Percentiles rank a stretch among this genome's conserved stretches.
phyloP scores from a whole-genome alignment of 2,113 vertebrate genomes.

The Pollachius pollachius region DNA sequence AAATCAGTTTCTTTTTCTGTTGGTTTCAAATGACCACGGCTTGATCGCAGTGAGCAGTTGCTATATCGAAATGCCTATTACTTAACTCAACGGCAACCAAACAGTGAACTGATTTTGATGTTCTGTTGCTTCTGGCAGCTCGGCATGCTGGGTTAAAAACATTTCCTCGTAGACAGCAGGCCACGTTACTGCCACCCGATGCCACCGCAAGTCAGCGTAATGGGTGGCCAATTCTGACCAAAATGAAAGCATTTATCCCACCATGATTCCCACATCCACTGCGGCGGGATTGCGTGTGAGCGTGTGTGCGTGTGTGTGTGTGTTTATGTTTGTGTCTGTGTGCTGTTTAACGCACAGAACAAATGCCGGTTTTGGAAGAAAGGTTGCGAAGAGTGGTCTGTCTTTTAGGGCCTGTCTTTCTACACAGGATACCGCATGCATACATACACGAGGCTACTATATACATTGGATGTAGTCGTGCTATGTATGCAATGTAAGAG shows the following conservation, averaged over 20 bases:
- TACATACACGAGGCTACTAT: too few species aligned
- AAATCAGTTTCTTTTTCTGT: too few species aligned
- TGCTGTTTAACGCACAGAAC: too few species aligned
- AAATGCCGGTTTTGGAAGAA: too few species aligned
- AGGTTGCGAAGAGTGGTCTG: too few species aligned
- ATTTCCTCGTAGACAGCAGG: slow-evolving; percentile 56
- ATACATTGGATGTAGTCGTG: too few species aligned
- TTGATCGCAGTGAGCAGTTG: neutral
- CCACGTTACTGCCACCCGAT: slow-evolving; percentile 48
- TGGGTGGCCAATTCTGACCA: slow-evolving; percentile 68
- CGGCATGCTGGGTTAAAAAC: slow-evolving; percentile 45
- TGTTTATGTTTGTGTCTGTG: too few species aligned
- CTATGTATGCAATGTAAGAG: too few species aligned
- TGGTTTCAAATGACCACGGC: neutral
- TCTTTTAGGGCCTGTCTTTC: too few species aligned
- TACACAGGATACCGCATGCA: too few species aligned
- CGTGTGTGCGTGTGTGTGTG: neutral
- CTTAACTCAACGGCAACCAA: slow-evolving; percentile 29
- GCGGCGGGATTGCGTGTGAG: slow-evolving; percentile 39
- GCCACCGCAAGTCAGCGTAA: slow-evolving; percentile 53
- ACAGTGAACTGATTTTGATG: slow-evolving; percentile 49
- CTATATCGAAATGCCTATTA: slow-evolving; percentile 4
- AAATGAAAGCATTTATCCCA: slow-evolving; percentile 54
- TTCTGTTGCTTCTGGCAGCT: slow-evolving; percentile 64
- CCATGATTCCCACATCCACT: slow-evolving; percentile 59